These are phyloP conservation scores for Columba guinea DNA, from an alignment of 2,797 vertebrate species.

Conservation along the genomic window DNA sequence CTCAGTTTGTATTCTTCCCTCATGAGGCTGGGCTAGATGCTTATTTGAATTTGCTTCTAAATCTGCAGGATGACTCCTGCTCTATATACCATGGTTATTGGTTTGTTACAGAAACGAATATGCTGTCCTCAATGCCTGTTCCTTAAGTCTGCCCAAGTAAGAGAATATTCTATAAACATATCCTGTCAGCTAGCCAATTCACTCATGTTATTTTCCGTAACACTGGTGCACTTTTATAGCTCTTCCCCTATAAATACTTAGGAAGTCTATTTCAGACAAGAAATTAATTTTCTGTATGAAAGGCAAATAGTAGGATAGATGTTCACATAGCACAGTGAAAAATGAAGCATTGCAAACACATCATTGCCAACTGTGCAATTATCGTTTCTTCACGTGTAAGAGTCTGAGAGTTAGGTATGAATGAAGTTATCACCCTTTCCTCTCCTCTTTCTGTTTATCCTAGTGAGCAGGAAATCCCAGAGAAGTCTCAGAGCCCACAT, in stretches of 20 bases:
- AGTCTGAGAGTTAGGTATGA: not conserved
- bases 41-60: not conserved
- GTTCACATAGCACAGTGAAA: not conserved
- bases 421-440: not conserved
- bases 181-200: not conserved
- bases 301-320: not conserved
- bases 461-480: conserved; percentile 16
- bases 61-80: not conserved
- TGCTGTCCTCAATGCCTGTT: not conserved
- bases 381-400: not conserved
- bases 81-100: not conserved
- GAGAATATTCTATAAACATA: conserved; percentile 16
- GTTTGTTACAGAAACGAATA: not conserved
- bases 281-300: not conserved
- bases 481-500: not conserved
- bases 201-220: not conserved
- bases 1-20: not conserved
- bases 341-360: not conserved
- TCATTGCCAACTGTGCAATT: not conserved
- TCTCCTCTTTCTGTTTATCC: not conserved
- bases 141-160: not conserved
- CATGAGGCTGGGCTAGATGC: not conserved
- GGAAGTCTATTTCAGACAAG: not conserved
- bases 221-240: not conserved
- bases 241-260: not conserved